Conservation (phyloP, 2,888 invertebrate genomes). For the Caenorhabditis imperialis region DNA sequence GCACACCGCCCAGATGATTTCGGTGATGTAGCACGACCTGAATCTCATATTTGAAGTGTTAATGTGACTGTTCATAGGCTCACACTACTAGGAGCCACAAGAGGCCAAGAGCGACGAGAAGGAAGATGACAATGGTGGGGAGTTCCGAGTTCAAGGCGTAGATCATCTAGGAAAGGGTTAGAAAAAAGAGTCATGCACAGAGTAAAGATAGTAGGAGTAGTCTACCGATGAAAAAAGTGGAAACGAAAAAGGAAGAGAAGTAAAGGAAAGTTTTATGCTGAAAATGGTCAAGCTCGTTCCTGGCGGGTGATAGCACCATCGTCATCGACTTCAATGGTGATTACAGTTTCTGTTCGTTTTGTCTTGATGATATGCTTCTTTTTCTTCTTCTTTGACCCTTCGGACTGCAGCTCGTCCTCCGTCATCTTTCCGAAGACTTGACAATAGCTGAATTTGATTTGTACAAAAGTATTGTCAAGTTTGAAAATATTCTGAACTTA, state of each 20-base stretch:
- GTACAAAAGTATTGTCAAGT: too few species aligned
- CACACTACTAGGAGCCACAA: slow-evolving; percentile 20
- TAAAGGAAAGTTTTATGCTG: too few species aligned
- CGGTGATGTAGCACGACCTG: slow-evolving; percentile 27
- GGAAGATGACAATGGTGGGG: slow-evolving; percentile 1
- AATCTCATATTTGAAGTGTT: background rate
- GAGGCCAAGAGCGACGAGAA: slow-evolving; percentile 13
- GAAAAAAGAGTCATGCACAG: slow-evolving; percentile 1
- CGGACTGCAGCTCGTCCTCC: background rate
- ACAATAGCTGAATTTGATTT: background rate
- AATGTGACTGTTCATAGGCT: background rate
- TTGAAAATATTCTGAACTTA: too few species aligned
- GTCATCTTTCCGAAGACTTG: background rate
- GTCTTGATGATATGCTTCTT: too few species aligned
- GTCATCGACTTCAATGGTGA: too few species aligned
- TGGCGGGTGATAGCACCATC: too few species aligned
- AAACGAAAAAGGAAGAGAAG: background rate
- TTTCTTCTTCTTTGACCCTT: background rate
- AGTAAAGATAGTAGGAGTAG: background rate
- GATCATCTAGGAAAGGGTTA: slow-evolving; percentile 4
- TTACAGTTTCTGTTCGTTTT: too few species aligned
- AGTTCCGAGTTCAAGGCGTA: slow-evolving; percentile 1
- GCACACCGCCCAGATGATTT: slow-evolving; percentile 20
- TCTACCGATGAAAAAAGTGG: background rate
- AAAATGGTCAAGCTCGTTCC: too few species aligned